Conservation (phyloP, 2,797 vertebrate genomes). For the Gila robusta region DNA sequence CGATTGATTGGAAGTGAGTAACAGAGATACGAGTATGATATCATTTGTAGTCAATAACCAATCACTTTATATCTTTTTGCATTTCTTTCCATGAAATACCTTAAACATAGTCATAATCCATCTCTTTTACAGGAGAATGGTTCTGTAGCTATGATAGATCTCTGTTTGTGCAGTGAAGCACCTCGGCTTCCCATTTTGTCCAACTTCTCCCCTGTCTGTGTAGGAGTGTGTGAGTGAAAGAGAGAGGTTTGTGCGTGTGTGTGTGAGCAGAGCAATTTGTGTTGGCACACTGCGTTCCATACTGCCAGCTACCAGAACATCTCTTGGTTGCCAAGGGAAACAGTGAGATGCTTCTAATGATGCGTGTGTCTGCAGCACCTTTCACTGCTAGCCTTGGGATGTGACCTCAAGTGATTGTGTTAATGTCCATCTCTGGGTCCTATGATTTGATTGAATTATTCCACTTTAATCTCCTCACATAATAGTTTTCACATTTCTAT, state of each 20-base stretch:
- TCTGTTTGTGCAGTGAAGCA: constrained; percentile 29
- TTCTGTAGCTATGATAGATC: constrained; percentile 28
- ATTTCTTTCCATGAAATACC: not conserved
- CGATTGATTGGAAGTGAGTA: not conserved
- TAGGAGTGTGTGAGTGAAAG: constrained; percentile 51
- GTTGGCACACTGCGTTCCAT: constrained; percentile 55
- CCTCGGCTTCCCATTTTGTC: constrained; percentile 20
- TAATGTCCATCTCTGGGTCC: constrained; percentile 7
- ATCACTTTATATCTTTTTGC: not conserved
- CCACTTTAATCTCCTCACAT: not conserved
- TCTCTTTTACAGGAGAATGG: not conserved
- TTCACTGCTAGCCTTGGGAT: constrained; percentile 47
- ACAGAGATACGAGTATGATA: not conserved
- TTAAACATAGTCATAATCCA: not conserved
- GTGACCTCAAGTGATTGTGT: constrained; percentile 45
- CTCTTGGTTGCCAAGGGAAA: constrained; percentile 57
- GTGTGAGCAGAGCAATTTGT: constrained; percentile 52
- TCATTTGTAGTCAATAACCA: not conserved
- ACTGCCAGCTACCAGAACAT: constrained; percentile 57
- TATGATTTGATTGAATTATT: constrained; percentile 39
- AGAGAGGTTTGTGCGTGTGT: constrained; percentile 26
- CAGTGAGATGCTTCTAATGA: constrained; percentile 45
- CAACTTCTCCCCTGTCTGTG: constrained; percentile 43
- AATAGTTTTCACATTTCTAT: constrained; percentile 7
- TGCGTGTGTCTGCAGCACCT: constrained; percentile 43